phyloP scores from a whole-genome alignment of 2,888 invertebrate genomes.

The Campoplex capitator region DNA sequence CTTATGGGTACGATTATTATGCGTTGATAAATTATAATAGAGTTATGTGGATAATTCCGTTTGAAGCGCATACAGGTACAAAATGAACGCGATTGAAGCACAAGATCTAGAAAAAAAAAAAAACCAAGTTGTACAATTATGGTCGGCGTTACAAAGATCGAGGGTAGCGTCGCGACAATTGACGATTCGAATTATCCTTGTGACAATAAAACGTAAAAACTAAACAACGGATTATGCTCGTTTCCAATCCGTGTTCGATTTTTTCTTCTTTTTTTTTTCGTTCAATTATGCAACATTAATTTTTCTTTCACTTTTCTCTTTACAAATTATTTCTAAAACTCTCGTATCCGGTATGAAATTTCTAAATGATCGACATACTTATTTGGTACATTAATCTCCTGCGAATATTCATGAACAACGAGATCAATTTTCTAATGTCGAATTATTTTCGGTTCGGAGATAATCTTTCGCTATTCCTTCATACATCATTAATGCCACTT shows the following conservation, averaged over 20 bases:
- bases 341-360: conserved; percentile 63
- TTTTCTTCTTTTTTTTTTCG: background rate
- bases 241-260: conserved; percentile 16
- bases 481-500: conserved; percentile 64
- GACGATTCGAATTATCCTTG: conserved; percentile 44
- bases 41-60: conserved; percentile 7
- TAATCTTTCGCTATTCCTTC: conserved; percentile 36
- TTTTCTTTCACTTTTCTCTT: conserved; percentile 44
- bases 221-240: conserved; percentile 27
- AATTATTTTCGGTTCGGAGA: conserved; percentile 34
- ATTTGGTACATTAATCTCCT: conserved; percentile 34
- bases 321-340: conserved; percentile 60
- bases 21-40: conserved; percentile 45
- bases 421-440: conserved; percentile 43
- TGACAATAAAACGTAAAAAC: conserved; percentile 13
- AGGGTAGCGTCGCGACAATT: conserved; percentile 17
- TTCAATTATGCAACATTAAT: conserved; percentile 43
- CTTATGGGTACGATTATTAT: conserved; percentile 64
- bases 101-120: conserved; percentile 30
- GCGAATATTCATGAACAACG: conserved; percentile 28
- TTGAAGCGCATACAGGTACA: conserved; percentile 23
- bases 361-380: conserved; percentile 53
- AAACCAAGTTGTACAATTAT: conserved; percentile 67
- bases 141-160: conserved; percentile 54
- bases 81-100: conserved; percentile 48